Evolutionary conservation across 1,140 invertebrate species (phyloP).

Genomic region (Zaprionus capensis): DNA sequence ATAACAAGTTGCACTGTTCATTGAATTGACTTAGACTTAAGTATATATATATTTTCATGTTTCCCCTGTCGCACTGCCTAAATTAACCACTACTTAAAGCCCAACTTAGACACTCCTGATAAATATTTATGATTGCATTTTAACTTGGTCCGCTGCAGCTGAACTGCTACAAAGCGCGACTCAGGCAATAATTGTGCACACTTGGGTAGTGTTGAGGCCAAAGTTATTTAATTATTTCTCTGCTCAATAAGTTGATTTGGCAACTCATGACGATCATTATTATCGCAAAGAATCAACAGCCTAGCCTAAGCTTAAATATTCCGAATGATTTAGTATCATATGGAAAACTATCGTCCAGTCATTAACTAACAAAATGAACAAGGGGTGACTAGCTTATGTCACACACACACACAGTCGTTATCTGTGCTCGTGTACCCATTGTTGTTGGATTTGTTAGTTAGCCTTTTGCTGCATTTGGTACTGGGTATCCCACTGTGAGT

Average conservation of each 20-base stretch:
- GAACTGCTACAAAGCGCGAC: background rate
- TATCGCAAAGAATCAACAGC: too few species aligned
- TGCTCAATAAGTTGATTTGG: background rate
- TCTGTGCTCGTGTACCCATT: too few species aligned
- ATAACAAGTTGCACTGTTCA: conserved; percentile 69
- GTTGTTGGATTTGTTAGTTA: background rate
- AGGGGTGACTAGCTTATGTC: background rate
- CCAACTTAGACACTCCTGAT: conserved; percentile 72
- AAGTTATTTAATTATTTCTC: background rate
- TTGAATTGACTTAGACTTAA: conserved; percentile 35
- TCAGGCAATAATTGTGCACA: conserved; percentile 6
- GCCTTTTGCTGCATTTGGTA: background rate
- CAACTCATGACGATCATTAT: too few species aligned
- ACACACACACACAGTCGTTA: background rate
- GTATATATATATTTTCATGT: conserved; percentile 59
- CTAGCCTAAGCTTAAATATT: too few species aligned
- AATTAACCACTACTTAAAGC: conserved; percentile 74
- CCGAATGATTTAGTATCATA: too few species aligned
- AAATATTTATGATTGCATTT: conserved; percentile 78
- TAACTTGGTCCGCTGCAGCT: conserved; percentile 45
- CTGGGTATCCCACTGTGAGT: conserved; percentile 6
- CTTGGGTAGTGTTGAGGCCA: background rate
- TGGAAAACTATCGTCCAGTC: too few species aligned
- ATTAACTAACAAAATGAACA: background rate
- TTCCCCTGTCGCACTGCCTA: conserved; percentile 50